These are phyloP conservation scores for Zenarchopterus dispar DNA, from an alignment of 2,797 vertebrate genomes.

Conservation along the genomic window DNA sequence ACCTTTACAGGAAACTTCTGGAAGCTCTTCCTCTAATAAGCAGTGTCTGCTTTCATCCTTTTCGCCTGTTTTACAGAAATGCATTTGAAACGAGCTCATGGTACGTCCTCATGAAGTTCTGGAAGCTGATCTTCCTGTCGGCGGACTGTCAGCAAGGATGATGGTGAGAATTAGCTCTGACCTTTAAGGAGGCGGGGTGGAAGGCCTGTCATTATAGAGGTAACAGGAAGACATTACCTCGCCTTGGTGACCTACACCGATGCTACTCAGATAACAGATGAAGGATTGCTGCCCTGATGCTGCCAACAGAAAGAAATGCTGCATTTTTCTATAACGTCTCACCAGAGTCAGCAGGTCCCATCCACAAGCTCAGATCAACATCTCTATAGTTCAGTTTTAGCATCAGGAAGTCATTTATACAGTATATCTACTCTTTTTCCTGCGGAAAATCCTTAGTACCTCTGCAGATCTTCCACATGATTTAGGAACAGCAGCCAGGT, in stretches of 20 bases:
- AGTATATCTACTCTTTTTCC: no score
- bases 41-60: no score
- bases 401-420: not conserved
- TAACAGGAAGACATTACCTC: conserved; percentile 67
- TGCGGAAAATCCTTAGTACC: no score
- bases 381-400: not conserved
- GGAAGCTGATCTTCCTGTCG: conserved; percentile 44
- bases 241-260: conserved; percentile 60
- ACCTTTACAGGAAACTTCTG: no score
- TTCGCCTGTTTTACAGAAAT: no score
- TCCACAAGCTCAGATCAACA: not conserved
- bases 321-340: conserved; percentile 8
- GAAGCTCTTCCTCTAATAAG: no score
- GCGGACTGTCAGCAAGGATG: conserved; percentile 47
- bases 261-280: conserved; percentile 64
- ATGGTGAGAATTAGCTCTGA: conserved; percentile 66
- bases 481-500: no score
- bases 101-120: conserved; percentile 17
- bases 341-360: not conserved
- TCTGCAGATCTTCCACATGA: no score
- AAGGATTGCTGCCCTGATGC: conserved; percentile 52
- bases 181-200: conserved; percentile 64
- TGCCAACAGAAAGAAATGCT: conserved; percentile 22
- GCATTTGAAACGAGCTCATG: conserved; percentile 11
- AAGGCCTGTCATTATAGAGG: conserved; percentile 63